Conservation (phyloP, 2,888 invertebrate species). For the Tanypteryx hageni region DNA sequence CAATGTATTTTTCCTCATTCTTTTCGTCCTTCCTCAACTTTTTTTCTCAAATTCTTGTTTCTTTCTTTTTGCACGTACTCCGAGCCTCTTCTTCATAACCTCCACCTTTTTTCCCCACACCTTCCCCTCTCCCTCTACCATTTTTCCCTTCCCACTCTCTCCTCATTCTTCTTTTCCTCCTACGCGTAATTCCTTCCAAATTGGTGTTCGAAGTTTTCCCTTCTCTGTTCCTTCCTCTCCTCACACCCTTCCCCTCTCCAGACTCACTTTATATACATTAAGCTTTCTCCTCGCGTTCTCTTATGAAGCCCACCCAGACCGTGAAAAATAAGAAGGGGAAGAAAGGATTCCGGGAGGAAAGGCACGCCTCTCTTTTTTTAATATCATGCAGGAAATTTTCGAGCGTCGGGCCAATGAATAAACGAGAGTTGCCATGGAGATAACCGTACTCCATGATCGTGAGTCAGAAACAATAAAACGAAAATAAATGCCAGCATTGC, state of each 20-base stretch:
- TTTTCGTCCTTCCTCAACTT: too few species aligned
- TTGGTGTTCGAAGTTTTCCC: conserved; percentile 49
- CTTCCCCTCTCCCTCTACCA: neutral
- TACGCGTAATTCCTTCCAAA: conserved; percentile 48
- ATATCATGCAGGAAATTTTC: conserved; percentile 48
- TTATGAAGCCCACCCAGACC: conserved; percentile 38
- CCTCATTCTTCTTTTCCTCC: neutral
- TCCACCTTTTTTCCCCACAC: neutral
- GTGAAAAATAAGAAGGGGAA: conserved; percentile 8
- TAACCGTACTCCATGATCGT: neutral
- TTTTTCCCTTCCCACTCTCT: neutral
- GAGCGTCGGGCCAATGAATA: neutral
- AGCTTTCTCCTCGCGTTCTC: conserved; percentile 43
- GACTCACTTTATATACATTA: conserved; percentile 29
- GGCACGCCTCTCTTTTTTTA: conserved; percentile 42
- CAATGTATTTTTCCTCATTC: too few species aligned
- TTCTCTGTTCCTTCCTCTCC: neutral
- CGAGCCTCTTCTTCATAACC: neutral
- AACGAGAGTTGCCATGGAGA: conserved; percentile 30
- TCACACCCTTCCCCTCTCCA: neutral
- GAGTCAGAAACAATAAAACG: neutral
- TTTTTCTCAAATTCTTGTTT: too few species aligned
- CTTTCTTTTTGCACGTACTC: neutral
- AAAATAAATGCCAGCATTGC: too few species aligned
- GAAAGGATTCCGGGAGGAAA: neutral